These are phyloP conservation scores for Indri indri DNA, from an alignment of 2,113 vertebrate genomes.

Conservation along the genomic window DNA sequence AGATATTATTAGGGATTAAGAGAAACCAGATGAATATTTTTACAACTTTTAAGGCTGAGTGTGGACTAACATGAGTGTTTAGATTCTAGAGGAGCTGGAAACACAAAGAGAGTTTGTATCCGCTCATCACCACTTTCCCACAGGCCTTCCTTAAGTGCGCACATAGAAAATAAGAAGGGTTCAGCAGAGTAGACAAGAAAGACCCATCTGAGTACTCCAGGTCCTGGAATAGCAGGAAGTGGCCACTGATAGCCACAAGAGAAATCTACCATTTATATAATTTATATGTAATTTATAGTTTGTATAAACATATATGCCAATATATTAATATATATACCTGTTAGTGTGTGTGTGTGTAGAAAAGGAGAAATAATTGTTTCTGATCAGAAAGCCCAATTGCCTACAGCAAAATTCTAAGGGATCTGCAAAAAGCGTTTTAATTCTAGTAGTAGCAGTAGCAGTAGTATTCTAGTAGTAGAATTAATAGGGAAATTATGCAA, in stretches of 20 bases:
- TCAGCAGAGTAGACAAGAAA: background rate
- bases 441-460: background rate
- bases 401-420: background rate
- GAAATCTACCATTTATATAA: background rate
- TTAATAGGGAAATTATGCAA: background rate
- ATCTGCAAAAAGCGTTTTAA: background rate
- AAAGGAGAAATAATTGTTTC: background rate
- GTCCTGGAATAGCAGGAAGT: background rate
- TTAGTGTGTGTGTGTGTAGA: background rate
- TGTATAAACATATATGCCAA: background rate
- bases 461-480: background rate
- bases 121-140: background rate
- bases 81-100: background rate
- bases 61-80: background rate
- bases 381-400: background rate
- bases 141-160: background rate
- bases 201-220: fast-evolving
- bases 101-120: background rate
- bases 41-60: background rate
- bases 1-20: background rate
- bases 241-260: background rate
- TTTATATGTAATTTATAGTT: background rate
- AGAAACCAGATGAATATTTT: background rate
- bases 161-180: background rate
- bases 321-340: too few relatives aligned